Conservation (phyloP, 2,888 invertebrate genomes). For the Aporophyla nigra region DNA sequence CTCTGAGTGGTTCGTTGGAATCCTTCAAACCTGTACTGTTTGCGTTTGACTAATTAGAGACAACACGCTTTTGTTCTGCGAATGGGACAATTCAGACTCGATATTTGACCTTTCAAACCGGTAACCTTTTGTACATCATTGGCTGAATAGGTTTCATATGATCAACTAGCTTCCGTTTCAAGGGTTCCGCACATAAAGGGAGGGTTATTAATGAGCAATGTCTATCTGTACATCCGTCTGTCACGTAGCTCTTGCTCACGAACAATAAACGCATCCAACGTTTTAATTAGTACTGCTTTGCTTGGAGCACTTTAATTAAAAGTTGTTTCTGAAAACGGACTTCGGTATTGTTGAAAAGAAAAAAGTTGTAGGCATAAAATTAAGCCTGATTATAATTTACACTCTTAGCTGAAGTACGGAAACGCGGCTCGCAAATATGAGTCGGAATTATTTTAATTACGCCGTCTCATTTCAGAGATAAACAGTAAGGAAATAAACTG, state of each 20-base stretch:
- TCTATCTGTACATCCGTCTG: too few relatives aligned
- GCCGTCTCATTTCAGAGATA: neutral
- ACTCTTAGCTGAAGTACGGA: neutral
- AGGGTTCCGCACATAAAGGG: neutral
- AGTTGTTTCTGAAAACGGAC: too few relatives aligned
- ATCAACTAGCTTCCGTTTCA: neutral
- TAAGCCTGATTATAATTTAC: neutral
- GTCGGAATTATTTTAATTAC: neutral
- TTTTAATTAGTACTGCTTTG: neutral
- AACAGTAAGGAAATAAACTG: neutral
- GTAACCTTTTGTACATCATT: neutral
- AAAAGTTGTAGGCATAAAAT: neutral
- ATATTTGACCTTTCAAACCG: neutral
- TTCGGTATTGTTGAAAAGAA: neutral
- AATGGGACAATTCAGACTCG: neutral
- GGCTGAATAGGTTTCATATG: neutral
- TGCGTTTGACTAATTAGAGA: constrained; percentile 39
- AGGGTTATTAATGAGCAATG: neutral
- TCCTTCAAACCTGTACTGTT: neutral
- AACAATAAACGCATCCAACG: neutral
- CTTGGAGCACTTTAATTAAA: neutral
- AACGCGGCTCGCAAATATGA: constrained; percentile 5
- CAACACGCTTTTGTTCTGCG: constrained; percentile 3
- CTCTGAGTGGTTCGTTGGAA: neutral
- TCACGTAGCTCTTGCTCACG: neutral